These are phyloP conservation scores for Hanleya hanleyi DNA, from an alignment of 2,888 invertebrate species.

Conservation along the genomic window DNA sequence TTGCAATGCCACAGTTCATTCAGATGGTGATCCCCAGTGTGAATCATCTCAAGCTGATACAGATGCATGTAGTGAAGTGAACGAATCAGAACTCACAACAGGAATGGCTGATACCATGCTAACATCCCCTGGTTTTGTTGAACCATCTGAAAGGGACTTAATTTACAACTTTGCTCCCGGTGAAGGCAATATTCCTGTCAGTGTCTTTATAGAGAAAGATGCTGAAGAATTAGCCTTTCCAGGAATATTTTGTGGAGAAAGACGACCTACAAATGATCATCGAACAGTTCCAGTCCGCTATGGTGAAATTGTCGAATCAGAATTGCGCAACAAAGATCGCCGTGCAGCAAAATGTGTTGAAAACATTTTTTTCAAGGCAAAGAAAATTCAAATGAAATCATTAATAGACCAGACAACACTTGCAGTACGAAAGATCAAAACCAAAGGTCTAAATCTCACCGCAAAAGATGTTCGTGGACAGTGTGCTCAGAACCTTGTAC, in stretches of 20 bases:
- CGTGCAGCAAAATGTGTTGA: constrained; percentile 15
- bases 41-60: too few relatives aligned
- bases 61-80: constrained; percentile 29
- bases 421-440: constrained; percentile 33
- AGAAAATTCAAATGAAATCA: constrained; percentile 28
- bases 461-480: constrained; percentile 25
- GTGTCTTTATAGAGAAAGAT: constrained; percentile 33
- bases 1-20: too few relatives aligned
- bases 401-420: constrained; percentile 31
- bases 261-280: too few relatives aligned
- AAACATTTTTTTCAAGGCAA: constrained; percentile 30
- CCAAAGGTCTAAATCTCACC: constrained; percentile 19
- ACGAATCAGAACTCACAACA: constrained; percentile 27
- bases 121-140: constrained; percentile 31
- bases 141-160: constrained; percentile 31
- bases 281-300: constrained; percentile 6
- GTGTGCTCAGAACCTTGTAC: constrained; percentile 5
- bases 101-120: constrained; percentile 31
- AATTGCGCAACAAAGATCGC: constrained; percentile 23
- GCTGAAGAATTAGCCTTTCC: constrained; percentile 34
- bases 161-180: constrained; percentile 38
- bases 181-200: constrained; percentile 34
- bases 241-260: constrained; percentile 22
- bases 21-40: too few relatives aligned
- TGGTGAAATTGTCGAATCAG: constrained; percentile 22